Percentiles rank a stretch among this genome's conserved stretches.
These are phyloP conservation scores for Setipinna tenuifilis DNA, from an alignment of 2,797 vertebrate species.

Conservation along the genomic window DNA sequence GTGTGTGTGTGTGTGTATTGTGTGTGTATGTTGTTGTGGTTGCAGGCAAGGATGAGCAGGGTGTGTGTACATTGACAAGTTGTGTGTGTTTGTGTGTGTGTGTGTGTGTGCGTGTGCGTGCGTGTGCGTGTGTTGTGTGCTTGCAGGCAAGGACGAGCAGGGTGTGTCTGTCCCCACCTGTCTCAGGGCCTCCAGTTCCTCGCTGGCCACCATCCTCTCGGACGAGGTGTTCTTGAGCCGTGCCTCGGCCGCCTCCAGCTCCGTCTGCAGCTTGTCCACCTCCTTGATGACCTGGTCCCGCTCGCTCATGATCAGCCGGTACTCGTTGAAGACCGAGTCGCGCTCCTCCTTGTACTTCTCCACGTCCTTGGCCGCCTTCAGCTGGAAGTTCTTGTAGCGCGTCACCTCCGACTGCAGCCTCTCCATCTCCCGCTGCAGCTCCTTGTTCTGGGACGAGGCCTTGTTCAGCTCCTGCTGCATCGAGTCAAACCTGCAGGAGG, in stretches of 20 bases:
- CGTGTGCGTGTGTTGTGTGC: background rate
- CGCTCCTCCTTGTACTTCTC: constrained; percentile 98
- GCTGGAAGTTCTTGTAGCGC: constrained; percentile 91
- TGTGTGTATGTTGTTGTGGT: constrained; percentile 5
- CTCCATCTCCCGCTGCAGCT: constrained; percentile 95
- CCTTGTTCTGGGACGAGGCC: constrained; percentile 91
- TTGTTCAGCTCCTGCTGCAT: constrained; percentile 94
- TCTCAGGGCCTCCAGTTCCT: constrained; percentile 93
- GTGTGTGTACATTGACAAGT: too few relatives aligned
- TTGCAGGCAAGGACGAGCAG: background rate
- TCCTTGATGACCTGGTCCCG: constrained; percentile 99
- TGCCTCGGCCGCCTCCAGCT: constrained; percentile 92
- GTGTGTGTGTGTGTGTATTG: too few relatives aligned
- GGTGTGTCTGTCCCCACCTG: constrained; percentile 80
- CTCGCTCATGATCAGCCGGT: constrained; percentile 98
- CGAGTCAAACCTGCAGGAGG: constrained; percentile 84
- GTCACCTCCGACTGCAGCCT: constrained; percentile 93
- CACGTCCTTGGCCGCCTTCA: constrained; percentile 89
- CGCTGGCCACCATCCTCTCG: constrained; percentile 92
- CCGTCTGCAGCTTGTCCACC: constrained; percentile 95
- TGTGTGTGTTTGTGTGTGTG: background rate
- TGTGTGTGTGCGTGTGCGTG: too few relatives aligned
- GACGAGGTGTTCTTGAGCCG: constrained; percentile 94
- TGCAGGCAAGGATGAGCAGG: background rate
- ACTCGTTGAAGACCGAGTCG: constrained; percentile 97